phyloP scores from a whole-genome alignment of 2,888 invertebrate species.

The Caenorhabditis sp. region DNA sequence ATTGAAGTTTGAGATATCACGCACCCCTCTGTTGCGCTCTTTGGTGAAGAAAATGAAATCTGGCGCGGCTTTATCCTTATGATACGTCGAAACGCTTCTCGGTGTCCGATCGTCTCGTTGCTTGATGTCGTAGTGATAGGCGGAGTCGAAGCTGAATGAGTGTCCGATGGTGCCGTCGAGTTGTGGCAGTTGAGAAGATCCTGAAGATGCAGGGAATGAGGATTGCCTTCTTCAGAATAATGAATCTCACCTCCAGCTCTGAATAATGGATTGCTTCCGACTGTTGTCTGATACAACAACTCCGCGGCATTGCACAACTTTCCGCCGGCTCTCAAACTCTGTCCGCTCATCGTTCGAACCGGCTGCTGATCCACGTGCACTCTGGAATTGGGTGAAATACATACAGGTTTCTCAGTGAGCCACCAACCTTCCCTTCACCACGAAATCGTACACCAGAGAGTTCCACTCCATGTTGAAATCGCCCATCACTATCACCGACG shows the following conservation, averaged over 20 bases:
- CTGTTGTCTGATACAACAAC: neutral
- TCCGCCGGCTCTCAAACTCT: constrained; percentile 26
- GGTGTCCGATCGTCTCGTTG: neutral
- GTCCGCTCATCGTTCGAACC: constrained; percentile 47
- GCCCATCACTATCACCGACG: constrained; percentile 92
- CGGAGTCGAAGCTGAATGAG: constrained; percentile 54
- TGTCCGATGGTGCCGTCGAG: constrained; percentile 46
- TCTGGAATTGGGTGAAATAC: constrained; percentile 2
- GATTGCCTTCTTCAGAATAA: neutral
- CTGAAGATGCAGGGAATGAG: neutral
- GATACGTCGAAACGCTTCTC: constrained; percentile 73
- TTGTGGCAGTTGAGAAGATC: neutral
- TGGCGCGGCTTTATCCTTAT: constrained; percentile 72
- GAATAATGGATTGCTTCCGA: constrained; percentile 13
- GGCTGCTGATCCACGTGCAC: constrained; percentile 6
- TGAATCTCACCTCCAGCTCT: neutral
- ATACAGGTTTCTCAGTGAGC: neutral
- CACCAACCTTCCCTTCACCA: constrained; percentile 85
- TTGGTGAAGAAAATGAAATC: constrained; percentile 79
- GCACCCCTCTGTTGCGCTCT: neutral
- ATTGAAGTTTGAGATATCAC: too few relatives aligned
- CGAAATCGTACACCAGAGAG: constrained; percentile 88
- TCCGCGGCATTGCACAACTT: neutral
- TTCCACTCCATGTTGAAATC: constrained; percentile 93
- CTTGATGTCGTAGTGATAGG: constrained; percentile 22